Base-by-base conservation (phyloP, 2,888 invertebrate genomes). In the Marronus borbonicus region DNA sequence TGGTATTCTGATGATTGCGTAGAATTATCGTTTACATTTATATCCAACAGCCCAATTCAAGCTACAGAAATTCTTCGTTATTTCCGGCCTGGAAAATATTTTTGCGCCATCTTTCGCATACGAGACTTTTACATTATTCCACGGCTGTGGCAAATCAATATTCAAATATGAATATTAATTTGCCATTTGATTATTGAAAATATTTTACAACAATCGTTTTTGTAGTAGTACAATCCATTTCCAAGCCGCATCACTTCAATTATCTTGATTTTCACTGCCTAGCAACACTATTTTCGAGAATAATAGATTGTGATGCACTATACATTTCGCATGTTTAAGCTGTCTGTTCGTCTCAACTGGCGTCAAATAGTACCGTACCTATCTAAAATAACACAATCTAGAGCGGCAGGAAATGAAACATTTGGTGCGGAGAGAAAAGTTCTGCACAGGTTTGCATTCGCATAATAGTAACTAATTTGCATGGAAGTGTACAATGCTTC, bases 241-340 rank as follows among this genome's bases (percentile, higher is more conserved):
- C 12, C 44, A 2, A 10, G 12, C 12, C 36, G 12, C 28, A 36
- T 65, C 31, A n/a, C 1, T 55, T 12, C 50, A 69, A 10, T 31
- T 52, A 69, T 31, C 69, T 52, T 52, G 20, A 24, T 60, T 52
- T 60, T 60, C 72, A 24, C 58, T 20, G 31, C 49, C 20, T 44
- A 12, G 10, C 55, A 55, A 12, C 20, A 60, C 60, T 74, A 60
- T 39, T 74, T 60, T 74, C 39, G 72, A 39, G 72, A 74, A 74
- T 74, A 74, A 74, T 74, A 74, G 72, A 74, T 62, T 49, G 44
- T 60, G 49, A 74, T 74, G 44, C 60, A 62, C 62, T 72, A 72
- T 72, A 72, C 72, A 58, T 58, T 74, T 74, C 44, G 58, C 72
- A 62, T 44, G 58, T n/a, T 74, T 10, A n/a, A 24, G 24, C 28